These are phyloP conservation scores for Nixonia krombeini DNA, from an alignment of 1,140 invertebrate genomes.

Conservation along the genomic window DNA sequence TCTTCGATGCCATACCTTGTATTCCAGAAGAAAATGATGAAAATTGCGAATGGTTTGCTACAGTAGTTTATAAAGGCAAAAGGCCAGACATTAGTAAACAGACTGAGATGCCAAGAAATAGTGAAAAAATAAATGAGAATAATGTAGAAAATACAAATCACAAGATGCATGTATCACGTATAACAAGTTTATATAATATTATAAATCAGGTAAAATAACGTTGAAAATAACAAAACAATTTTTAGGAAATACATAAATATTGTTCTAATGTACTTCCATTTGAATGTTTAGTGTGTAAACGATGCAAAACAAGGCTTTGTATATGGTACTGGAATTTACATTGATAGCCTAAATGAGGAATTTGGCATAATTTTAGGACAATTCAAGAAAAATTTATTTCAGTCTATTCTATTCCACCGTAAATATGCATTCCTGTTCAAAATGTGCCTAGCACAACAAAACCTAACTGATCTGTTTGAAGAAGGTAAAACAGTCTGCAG, in stretches of 20 bases:
- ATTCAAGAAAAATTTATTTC: conserved; percentile 47
- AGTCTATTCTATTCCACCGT: conserved; percentile 51
- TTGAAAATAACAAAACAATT: conserved; percentile 2
- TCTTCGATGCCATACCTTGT: conserved; percentile 55
- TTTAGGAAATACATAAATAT: conserved; percentile 1
- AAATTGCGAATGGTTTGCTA: conserved; percentile 51
- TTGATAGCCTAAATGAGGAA: conserved; percentile 44
- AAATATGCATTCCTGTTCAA: conserved; percentile 47
- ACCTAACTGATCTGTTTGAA: conserved; percentile 39
- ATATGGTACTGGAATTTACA: conserved; percentile 39
- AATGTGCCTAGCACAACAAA: conserved; percentile 16
- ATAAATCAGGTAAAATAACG: conserved; percentile 8
- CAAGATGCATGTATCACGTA: not conserved
- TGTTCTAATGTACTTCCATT: not conserved
- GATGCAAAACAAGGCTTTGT: conserved; percentile 42
- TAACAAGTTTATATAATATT: conserved; percentile 1
- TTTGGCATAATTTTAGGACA: conserved; percentile 48
- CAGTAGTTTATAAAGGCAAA: conserved; percentile 43
- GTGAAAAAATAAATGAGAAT: conserved; percentile 1
- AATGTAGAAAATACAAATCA: too few relatives aligned
- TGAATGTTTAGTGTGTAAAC: conserved; percentile 36
- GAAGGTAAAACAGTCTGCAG: conserved; percentile 46
- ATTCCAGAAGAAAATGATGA: conserved; percentile 43
- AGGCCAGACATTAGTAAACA: conserved; percentile 23
- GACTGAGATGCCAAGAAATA: not conserved